phyloP scores from a whole-genome alignment of 2,888 invertebrate genomes.

The Ochropacha duplaris region DNA sequence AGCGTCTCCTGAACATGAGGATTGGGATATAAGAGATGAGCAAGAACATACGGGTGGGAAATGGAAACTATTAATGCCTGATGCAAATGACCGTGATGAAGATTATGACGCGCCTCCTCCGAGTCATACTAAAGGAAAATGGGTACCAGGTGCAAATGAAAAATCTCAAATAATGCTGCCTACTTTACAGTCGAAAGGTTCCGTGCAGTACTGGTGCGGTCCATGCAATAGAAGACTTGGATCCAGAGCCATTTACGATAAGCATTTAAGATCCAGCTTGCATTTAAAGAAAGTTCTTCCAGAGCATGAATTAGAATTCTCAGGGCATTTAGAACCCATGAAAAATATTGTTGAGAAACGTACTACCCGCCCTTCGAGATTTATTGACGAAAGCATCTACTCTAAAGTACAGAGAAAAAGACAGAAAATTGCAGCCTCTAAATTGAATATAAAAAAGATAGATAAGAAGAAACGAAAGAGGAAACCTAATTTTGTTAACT shows the following conservation, averaged over 20 bases:
- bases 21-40: constrained; percentile 80
- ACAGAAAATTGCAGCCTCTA: constrained; percentile 28
- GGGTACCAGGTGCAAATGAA: constrained; percentile 87
- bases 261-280: constrained; percentile 88
- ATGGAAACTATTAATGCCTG: constrained; percentile 81
- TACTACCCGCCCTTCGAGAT: constrained; percentile 59
- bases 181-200: constrained; percentile 75
- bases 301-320: constrained; percentile 87
- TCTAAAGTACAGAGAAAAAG: constrained; percentile 48
- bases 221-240: constrained; percentile 90
- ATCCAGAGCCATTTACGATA: constrained; percentile 88
- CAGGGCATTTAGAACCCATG: constrained; percentile 69
- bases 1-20: constrained; percentile 75
- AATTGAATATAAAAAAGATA: constrained; percentile 43
- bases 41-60: constrained; percentile 84
- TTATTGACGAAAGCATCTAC: constrained; percentile 57
- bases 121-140: constrained; percentile 90
- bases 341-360: constrained; percentile 54
- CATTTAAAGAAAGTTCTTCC: constrained; percentile 86
- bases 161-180: constrained; percentile 81
- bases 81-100: constrained; percentile 69
- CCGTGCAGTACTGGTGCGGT: constrained; percentile 89
- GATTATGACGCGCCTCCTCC: constrained; percentile 85
- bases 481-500: constrained; percentile 84
- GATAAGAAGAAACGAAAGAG: constrained; percentile 77